Evolutionary conservation across 2,113 vertebrate species (phyloP).

Genomic region (Panthera tigris): DNA sequence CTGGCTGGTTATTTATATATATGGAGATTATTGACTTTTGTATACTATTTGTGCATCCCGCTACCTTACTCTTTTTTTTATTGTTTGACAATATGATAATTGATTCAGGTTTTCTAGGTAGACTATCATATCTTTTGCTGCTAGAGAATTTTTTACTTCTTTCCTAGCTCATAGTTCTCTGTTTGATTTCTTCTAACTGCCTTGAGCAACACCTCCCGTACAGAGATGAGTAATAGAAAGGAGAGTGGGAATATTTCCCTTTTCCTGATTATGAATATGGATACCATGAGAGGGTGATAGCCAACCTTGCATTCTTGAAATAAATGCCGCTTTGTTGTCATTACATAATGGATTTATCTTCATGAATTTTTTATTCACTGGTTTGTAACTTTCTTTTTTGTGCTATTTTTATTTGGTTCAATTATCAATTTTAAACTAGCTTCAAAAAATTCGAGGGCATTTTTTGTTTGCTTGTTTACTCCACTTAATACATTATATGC

Average conservation of each 20-base stretch:
- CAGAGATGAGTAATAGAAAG: not conserved
- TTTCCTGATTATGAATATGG: not conserved
- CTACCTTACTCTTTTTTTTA: not conserved
- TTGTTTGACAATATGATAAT: not conserved
- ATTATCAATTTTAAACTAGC: not conserved
- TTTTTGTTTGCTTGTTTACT: slow-evolving; percentile 50
- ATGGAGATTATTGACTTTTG: slow-evolving; percentile 6
- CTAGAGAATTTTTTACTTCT: not conserved
- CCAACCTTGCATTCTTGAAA: not conserved
- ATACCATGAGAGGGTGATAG: not conserved
- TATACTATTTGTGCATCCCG: not conserved
- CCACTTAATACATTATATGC: not conserved
- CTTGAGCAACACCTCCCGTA: not conserved
- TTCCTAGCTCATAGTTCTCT: not conserved
- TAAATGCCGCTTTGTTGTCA: not conserved
- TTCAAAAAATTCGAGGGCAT: not conserved
- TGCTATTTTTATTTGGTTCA: not conserved
- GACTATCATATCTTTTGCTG: not conserved
- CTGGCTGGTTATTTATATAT: not conserved
- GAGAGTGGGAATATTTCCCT: not conserved
- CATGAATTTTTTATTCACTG: not conserved
- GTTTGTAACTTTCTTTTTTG: not conserved
- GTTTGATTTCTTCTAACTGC: not conserved
- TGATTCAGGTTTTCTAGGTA: not conserved
- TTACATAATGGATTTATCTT: not conserved